Percentiles rank a stretch among this genome's conserved stretches.
Conservation (phyloP, 1,140 invertebrate species). For the Anagrus nilaparvatae region DNA sequence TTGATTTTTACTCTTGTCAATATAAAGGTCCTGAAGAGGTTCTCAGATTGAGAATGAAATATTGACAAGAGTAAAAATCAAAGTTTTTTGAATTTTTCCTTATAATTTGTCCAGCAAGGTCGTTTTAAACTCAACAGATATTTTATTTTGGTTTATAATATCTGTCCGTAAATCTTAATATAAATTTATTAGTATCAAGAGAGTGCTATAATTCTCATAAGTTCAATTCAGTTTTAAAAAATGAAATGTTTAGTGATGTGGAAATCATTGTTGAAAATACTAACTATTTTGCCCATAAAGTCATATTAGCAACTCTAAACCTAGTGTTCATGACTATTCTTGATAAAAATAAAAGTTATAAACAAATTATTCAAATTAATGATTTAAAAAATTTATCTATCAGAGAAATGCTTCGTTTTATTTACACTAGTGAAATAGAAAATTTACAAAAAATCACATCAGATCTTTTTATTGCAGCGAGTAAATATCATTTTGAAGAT, state of each 20-base stretch:
- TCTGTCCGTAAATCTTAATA: too few relatives aligned
- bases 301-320: neutral
- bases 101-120: too few relatives aligned
- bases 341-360: neutral
- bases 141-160: too few relatives aligned
- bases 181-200: too few relatives aligned
- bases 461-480: constrained; percentile 2
- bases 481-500: neutral
- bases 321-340: constrained; percentile 1
- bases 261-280: neutral
- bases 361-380: constrained; percentile 1
- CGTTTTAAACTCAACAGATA: too few relatives aligned
- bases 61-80: too few relatives aligned
- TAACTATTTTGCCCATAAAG: neutral
- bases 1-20: too few relatives aligned
- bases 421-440: neutral
- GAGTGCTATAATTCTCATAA: too few relatives aligned
- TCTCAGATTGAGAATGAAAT: too few relatives aligned
- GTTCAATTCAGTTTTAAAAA: too few relatives aligned
- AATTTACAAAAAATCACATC: neutral
- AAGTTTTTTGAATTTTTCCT: too few relatives aligned
- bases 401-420: constrained; percentile 1
- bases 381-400: neutral
- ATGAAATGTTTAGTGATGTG: neutral
- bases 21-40: too few relatives aligned